Evolutionary conservation across 2,888 invertebrate species (phyloP), one percentile per base, ranked within the genome.

Genomic region (Hirtodrosophila alboralis): DNA sequence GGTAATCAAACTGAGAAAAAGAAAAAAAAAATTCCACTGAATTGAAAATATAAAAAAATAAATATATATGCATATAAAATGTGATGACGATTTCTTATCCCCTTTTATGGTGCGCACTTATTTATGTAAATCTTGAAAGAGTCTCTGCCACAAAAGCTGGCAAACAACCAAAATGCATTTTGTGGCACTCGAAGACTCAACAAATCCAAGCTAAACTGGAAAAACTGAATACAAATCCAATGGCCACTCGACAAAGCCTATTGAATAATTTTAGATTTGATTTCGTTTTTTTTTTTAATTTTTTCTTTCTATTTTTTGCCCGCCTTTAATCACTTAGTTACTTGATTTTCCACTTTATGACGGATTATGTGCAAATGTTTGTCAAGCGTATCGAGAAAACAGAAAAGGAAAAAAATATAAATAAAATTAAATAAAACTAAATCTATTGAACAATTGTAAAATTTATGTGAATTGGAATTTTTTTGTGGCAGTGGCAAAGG

Each of bases 331-430:
- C 83, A 74, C 75, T 83, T 79, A 57, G 75, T 76, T 84, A 80
- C 77, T 84, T 75, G 81, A 75, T 77, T 81, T 86, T 80, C 81
- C 84, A 81, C 86, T 86, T 84, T 80, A 68, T 81, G 81, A 86
- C 65, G 75, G 84, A 81, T 80, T 84, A 84, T 77, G 71, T 84
- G 76, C 59, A 80, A 81, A 81, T 84, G 69, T 64, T 85, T 66
- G 73, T 48, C 40, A 26, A 70, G 5, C 51, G 26, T 31, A 34
- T 14, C 23, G 38, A 56, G 31, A n/a, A n/a, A n/a, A n/a, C n/a
- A n/a, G n/a, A n/a, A n/a, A n/a, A 31, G 1, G 9, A 28, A 33
- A 10, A 10, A 9, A 9, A n/a, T 8, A 16, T 13, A 14, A n/a
- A 5, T 13, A 5, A 14, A 18, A 14, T n/a, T n/a, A n/a, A n/a